Conservation (phyloP, 2,113 vertebrate genomes). For the Delphinapterus leucas region DNA sequence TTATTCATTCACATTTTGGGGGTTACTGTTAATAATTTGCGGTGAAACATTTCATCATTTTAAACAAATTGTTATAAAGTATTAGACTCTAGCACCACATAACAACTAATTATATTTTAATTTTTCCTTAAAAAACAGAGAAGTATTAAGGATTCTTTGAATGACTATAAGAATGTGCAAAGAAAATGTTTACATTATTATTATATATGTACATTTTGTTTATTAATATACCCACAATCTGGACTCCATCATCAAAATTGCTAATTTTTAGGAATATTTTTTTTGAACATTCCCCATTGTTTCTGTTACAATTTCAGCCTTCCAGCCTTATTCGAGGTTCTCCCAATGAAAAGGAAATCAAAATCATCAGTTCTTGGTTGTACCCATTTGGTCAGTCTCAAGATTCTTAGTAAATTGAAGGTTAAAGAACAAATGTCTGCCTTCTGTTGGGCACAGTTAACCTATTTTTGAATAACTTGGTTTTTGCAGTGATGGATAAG, state of each 20-base stretch:
- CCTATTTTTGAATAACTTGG: background rate
- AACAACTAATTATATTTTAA: background rate
- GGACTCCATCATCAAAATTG: background rate
- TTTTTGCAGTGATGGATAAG: background rate
- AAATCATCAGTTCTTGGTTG: background rate
- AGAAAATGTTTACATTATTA: background rate
- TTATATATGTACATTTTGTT: background rate
- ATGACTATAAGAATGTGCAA: background rate
- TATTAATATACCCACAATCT: background rate
- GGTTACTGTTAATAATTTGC: background rate
- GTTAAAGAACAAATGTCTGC: background rate
- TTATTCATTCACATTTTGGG: background rate
- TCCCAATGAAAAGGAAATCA: background rate
- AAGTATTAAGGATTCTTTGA: background rate
- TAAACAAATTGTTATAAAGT: background rate
- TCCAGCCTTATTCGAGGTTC: background rate
- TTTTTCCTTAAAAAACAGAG: background rate
- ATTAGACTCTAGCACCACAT: background rate
- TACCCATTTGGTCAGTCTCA: background rate
- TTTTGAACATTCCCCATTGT: background rate
- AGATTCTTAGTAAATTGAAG: background rate
- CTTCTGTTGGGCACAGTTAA: background rate
- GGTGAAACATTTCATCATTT: background rate
- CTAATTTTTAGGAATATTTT: background rate
- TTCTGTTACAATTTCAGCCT: background rate